Percentiles rank a stretch among this genome's conserved stretches.
phyloP scores from a whole-genome alignment of 2,888 invertebrate genomes.

The Megastigmus dorsalis region DNA sequence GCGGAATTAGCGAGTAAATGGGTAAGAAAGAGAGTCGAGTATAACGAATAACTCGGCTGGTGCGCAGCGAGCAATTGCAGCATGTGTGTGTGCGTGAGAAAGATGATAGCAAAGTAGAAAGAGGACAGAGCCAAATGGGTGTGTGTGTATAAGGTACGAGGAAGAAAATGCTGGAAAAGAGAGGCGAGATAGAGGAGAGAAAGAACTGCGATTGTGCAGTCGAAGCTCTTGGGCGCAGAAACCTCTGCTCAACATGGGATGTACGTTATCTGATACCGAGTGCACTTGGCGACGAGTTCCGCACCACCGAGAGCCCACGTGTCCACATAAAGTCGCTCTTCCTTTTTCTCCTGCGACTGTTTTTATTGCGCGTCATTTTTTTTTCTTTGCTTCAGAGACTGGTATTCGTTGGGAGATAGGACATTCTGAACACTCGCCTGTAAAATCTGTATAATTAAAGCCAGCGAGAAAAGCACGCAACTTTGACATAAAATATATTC shows the following conservation, averaged over 20 bases:
- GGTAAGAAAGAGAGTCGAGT: background rate
- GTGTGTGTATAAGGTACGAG: background rate
- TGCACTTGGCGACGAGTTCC: conserved; percentile 16
- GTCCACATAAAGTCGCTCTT: background rate
- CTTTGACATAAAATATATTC: too few species aligned
- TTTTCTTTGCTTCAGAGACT: too few species aligned
- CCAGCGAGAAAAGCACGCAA: too few species aligned
- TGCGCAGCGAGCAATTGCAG: background rate
- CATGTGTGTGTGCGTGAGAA: background rate
- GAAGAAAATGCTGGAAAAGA: background rate
- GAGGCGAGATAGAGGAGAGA: too few species aligned
- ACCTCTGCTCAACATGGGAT: conserved; percentile 54
- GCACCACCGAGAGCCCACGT: background rate
- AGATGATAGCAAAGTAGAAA: background rate
- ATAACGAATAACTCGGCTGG: background rate
- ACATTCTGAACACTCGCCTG: too few species aligned
- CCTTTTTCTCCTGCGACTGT: background rate
- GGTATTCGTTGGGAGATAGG: too few species aligned
- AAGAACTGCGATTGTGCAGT: conserved; percentile 21
- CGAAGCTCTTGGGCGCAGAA: conserved; percentile 45
- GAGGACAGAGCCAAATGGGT: too few species aligned
- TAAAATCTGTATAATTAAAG: too few species aligned
- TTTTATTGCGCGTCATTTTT: too few species aligned
- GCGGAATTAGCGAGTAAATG: background rate
- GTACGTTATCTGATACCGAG: conserved; percentile 57